phyloP scores from a whole-genome alignment of 2,113 vertebrate genomes.

The Heptranchias perlo region DNA sequence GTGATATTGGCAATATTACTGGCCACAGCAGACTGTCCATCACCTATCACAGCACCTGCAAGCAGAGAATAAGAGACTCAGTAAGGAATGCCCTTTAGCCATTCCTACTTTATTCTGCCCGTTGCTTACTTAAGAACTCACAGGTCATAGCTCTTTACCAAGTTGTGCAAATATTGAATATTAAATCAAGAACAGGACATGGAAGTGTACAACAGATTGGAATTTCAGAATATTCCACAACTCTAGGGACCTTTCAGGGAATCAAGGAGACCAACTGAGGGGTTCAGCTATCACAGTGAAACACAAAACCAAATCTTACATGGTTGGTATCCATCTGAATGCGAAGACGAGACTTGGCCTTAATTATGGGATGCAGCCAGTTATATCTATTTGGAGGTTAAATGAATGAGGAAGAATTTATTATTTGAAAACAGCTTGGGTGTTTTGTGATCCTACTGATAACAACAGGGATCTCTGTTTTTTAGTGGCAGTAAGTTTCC shows the following conservation, averaged over 20 bases:
- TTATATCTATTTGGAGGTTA: background rate
- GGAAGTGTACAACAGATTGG: no score
- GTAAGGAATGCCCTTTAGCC: background rate
- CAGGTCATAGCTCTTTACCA: background rate
- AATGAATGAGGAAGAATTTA: background rate
- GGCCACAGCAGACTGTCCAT: constrained; percentile 94
- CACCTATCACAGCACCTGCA: constrained; percentile 90
- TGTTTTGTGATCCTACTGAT: background rate
- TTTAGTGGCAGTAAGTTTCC: background rate
- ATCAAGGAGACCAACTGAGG: background rate
- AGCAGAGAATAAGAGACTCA: constrained; percentile 36
- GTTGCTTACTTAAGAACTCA: background rate
- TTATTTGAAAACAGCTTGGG: background rate
- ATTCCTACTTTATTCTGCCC: background rate
- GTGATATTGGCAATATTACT: constrained; percentile 99
- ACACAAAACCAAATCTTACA: background rate
- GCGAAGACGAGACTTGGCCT: background rate
- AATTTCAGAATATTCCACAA: background rate
- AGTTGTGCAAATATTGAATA: background rate
- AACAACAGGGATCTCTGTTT: background rate
- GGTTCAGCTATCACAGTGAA: background rate
- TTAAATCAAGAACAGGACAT: background rate
- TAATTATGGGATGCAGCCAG: background rate
- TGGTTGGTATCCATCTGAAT: background rate
- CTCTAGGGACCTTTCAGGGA: background rate